A percentile compares a stretch with the other conserved stretches of the same genome.
phyloP scores from a whole-genome alignment of 2,888 invertebrate genomes.

The Ernsta delagoae region DNA sequence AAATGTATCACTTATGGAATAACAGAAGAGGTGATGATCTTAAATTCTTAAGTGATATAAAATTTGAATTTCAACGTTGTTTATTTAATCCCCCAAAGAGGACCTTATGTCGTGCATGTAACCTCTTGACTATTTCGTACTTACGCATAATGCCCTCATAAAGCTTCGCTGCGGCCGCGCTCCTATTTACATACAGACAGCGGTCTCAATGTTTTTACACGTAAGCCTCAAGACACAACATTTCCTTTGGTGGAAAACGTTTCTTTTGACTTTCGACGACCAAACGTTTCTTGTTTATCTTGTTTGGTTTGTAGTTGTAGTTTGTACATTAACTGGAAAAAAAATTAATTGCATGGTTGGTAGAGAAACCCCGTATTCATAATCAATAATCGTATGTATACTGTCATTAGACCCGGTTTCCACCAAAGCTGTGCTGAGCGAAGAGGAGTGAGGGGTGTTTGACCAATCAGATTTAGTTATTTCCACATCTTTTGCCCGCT shows the following conservation, averaged over 20 bases:
- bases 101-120: not conserved
- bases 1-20: not conserved
- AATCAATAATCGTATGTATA: no score
- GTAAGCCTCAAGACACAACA: conserved; percentile 3
- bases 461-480: no score
- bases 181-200: conserved; percentile 17
- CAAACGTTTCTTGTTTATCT: no score
- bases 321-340: no score
- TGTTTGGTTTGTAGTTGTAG: no score
- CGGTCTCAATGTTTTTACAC: conserved; percentile 13
- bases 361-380: no score
- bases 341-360: no score
- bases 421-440: no score
- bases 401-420: no score
- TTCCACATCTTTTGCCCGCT: no score
- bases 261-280: not conserved
- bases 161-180: not conserved
- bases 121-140: conserved; percentile 8
- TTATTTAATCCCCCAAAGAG: not conserved
- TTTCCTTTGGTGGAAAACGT: not conserved
- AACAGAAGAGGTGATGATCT: not conserved
- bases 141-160: conserved; percentile 16
- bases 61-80: not conserved
- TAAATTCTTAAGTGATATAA: not conserved
- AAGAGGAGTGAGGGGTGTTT: no score